Evolutionary conservation across 1,140 invertebrate species (phyloP).

Genomic region (Cepaea nemoralis): DNA sequence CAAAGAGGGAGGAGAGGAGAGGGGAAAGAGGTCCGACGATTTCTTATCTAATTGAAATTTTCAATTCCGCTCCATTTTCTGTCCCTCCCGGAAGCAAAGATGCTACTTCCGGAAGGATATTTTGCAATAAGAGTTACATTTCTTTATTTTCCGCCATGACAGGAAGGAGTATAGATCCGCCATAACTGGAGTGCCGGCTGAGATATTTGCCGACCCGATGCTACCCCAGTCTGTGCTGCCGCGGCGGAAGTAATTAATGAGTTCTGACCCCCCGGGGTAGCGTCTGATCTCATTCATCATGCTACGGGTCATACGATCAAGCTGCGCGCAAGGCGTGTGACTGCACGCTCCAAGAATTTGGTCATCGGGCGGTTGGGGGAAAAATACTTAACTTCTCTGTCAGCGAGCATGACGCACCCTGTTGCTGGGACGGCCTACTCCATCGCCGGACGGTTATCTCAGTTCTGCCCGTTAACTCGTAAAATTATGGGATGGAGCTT

Average conservation of each 20-base stretch:
- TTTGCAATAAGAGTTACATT: constrained; percentile 9
- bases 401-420: no score
- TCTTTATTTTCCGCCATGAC: constrained; percentile 13
- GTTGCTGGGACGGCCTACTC: no score
- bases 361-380: background rate
- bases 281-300: constrained; percentile 32
- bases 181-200: background rate
- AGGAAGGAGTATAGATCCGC: constrained; percentile 21
- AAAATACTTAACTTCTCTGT: no score
- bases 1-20: no score
- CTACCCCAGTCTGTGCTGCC: background rate
- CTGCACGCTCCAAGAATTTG: background rate
- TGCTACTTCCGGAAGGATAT: constrained; percentile 9
- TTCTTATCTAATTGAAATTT: constrained; percentile 32
- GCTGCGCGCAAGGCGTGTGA: constrained; percentile 7
- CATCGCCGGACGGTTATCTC: no score
- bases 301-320: constrained; percentile 31
- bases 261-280: constrained; percentile 31
- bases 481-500: no score
- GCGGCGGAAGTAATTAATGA: constrained; percentile 38
- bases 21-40: background rate
- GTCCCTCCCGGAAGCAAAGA: background rate
- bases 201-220: constrained; percentile 5
- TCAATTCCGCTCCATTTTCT: constrained; percentile 7
- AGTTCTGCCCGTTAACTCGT: no score